These are phyloP conservation scores for Pipistrellus pygmaeus DNA, from an alignment of 2,797 vertebrate species.

Conservation along the genomic window DNA sequence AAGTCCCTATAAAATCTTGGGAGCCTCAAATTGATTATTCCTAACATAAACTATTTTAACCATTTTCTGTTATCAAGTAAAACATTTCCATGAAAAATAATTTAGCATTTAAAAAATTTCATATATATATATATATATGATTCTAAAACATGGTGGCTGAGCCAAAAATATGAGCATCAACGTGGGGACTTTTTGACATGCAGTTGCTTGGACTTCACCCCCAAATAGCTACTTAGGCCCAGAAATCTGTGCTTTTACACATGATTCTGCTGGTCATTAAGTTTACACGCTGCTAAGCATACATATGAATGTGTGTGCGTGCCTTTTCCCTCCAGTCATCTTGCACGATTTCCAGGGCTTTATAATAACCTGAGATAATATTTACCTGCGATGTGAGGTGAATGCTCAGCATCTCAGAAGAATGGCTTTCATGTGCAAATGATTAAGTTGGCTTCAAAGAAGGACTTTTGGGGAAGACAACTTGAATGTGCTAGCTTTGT, in stretches of 20 bases:
- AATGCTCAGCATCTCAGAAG: not conserved
- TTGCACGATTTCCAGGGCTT: not conserved
- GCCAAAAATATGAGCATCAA: not conserved
- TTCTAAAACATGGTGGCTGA: not conserved
- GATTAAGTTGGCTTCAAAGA: not conserved
- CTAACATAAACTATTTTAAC: not conserved
- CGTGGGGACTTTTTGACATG: not conserved
- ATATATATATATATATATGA: not conserved
- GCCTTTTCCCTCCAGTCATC: not conserved
- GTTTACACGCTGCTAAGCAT: not conserved
- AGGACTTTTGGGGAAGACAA: not conserved
- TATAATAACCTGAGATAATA: not conserved
- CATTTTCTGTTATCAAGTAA: not conserved
- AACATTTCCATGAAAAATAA: not conserved
- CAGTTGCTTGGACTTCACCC: not conserved
- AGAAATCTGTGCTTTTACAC: not conserved
- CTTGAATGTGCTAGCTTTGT: not conserved
- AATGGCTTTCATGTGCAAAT: not conserved
- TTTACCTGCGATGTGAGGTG: not conserved
- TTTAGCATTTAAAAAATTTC: not conserved
- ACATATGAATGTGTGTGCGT: not conserved
- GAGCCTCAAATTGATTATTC: not conserved
- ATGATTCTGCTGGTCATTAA: not conserved
- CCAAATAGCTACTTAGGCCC: not conserved
- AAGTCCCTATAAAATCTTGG: not conserved